Evolutionary conservation across 64 coral and sea anemone genomes (phyloP).

Genomic region (Stylophora pistillata): DNA sequence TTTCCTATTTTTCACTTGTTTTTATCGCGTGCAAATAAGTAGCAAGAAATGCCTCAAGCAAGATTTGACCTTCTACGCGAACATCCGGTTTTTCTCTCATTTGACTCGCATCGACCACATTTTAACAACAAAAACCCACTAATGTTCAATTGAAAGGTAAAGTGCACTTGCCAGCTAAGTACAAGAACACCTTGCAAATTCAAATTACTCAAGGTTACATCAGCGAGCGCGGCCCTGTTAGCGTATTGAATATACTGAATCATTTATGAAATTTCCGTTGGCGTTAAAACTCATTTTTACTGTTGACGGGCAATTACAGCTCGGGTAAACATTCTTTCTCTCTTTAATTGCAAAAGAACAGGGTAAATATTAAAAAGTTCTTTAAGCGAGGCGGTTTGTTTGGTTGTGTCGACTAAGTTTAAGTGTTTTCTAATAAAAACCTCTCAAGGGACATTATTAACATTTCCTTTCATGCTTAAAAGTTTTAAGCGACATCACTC

Average conservation of each 20-base stretch:
- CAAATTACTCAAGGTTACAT: neutral
- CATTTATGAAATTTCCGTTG: neutral
- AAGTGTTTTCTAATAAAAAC: constrained; percentile 36
- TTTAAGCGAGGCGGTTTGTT: constrained; percentile 60
- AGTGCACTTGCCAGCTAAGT: constrained; percentile 24
- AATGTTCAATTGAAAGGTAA: constrained; percentile 13
- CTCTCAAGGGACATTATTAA: constrained; percentile 45
- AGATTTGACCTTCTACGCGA: neutral
- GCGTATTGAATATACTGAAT: neutral
- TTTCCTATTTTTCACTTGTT: neutral
- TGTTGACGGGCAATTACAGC: constrained; percentile 22
- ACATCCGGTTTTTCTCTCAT: constrained; percentile 31
- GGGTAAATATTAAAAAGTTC: constrained; percentile 38
- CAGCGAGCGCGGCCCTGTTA: neutral
- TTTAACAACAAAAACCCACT: constrained; percentile 42
- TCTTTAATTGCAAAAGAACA: constrained; percentile 35
- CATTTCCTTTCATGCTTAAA: constrained; percentile 10
- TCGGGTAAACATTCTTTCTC: constrained; percentile 34
- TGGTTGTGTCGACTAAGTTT: constrained; percentile 38
- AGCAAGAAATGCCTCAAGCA: neutral
- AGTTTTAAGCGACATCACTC: constrained; percentile 1
- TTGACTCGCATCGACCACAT: neutral
- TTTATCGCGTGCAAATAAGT: neutral
- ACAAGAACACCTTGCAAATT: neutral
- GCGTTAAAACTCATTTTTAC: neutral